phyloP scores from a whole-genome alignment of 2,113 vertebrate genomes.

The Anhinga anhinga region DNA sequence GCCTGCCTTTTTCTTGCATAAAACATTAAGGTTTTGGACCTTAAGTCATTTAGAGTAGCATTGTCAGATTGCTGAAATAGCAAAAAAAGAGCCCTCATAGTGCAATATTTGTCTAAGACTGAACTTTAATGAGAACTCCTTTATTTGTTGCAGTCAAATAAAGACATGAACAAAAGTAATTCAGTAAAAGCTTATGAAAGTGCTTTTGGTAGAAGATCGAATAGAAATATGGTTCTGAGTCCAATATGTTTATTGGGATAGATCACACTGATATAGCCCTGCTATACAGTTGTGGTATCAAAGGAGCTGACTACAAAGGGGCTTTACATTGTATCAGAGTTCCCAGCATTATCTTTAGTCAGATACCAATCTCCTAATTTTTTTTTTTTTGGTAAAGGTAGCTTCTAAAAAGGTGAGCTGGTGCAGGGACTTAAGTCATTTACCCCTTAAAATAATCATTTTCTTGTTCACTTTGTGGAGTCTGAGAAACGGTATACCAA shows the following conservation, averaged over 20 bases:
- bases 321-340: not conserved
- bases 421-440: too few species aligned
- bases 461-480: not conserved
- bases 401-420: too few species aligned
- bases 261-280: not conserved
- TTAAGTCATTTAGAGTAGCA: constrained; percentile 4
- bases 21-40: constrained; percentile 1
- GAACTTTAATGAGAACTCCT: constrained; percentile 24
- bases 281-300: not conserved
- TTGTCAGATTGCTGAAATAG: constrained; percentile 37
- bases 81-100: not conserved
- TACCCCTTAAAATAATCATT: too few species aligned
- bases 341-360: not conserved
- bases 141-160: constrained; percentile 30
- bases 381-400: too few species aligned
- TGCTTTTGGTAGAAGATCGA: not conserved
- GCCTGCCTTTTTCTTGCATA: not conserved
- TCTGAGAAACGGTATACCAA: not conserved
- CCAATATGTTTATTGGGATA: not conserved
- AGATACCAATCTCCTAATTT: not conserved
- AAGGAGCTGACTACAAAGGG: not conserved
- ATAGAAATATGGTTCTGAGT: not conserved
- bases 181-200: not conserved
- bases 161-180: not conserved
- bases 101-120: not conserved